Evolutionary conservation across 2,797 vertebrate genomes (phyloP).

Genomic region (Cichlasoma orientale): DNA sequence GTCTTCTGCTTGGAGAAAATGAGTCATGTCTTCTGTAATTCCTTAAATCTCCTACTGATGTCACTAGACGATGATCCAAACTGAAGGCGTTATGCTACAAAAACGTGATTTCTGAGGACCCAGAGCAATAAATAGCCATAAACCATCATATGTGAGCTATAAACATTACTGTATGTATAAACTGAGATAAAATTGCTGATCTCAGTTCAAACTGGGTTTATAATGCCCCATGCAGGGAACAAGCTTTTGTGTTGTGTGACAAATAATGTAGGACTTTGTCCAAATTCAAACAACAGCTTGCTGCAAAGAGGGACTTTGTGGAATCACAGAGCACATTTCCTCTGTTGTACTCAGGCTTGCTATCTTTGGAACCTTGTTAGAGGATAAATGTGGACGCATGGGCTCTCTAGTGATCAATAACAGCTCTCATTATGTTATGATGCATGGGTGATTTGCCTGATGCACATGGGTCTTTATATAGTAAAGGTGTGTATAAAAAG

Average conservation of each 20-base stretch:
- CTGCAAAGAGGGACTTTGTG: neutral
- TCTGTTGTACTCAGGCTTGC: neutral
- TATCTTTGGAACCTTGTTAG: neutral
- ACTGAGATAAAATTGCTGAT: neutral
- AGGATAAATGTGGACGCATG: neutral
- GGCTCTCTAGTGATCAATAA: slow-evolving; percentile 12
- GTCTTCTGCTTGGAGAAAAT: slow-evolving; percentile 6
- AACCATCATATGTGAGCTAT: neutral
- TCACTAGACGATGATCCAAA: neutral
- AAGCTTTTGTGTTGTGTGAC: no score
- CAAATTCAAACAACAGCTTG: neutral
- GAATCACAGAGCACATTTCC: neutral
- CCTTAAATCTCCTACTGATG: slow-evolving; percentile 15
- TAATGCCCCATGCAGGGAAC: no score
- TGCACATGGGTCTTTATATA: neutral
- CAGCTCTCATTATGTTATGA: neutral
- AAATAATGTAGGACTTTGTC: neutral
- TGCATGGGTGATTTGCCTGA: neutral
- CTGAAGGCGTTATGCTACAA: neutral
- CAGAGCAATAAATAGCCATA: neutral
- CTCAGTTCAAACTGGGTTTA: no score
- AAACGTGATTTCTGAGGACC: neutral
- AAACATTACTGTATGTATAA: neutral
- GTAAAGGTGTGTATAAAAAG: neutral
- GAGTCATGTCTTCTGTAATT: slow-evolving; percentile 8